Base-by-base conservation (phyloP, 2,888 invertebrate genomes). In the Sphaerophoria rueppellii region DNA sequence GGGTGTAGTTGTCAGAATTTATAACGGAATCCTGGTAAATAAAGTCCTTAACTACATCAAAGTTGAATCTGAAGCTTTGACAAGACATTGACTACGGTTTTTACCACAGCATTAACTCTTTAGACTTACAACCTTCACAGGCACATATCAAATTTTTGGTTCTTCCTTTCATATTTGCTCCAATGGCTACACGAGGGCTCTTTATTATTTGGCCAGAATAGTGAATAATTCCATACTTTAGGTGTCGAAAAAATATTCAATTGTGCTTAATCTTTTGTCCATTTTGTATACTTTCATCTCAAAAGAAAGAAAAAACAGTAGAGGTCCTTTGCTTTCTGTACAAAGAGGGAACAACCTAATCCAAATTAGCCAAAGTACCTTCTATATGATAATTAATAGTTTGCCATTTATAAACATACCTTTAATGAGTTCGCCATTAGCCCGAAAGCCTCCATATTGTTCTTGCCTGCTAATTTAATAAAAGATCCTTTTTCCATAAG, bases 351-450 rank as follows among this genome's bases (percentile, higher is more conserved):
- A 5, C 40, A 34, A 65, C 54, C 40, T 9, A 58, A 48, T 4
- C 54, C 71, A 55, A 14, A 54, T 60, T 67, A 40, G 70, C 67
- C 12, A 43, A 60, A 65, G 50, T 35, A 50, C 4, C 24, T 24
- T 24, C 24, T 24, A 24, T 65, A 74, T 34, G 75, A 76, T 75
- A 80, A 80, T 83, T 80, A 72, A 83, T 83, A 76, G 83, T 72
- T 76, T 48, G 43, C 57, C 50, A 83, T 83, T 83, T 80, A 69
- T 72, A 69, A 72, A 60, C 57, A 76, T 80, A 63, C 80, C 70
- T 58, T 46, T 60, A 82, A 79, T 67, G 74, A 78, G 69, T 58
- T 52, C 34, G 32, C 65, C 70, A 79, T 83, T 75, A 48, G 55
- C 60, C 40, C 57, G 14, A 67, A 6, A 74, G 71, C 82, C 52